These are phyloP conservation scores for Hyperoplus lanceolatus DNA, from an alignment of 2,797 vertebrate genomes.

Conservation along the genomic window DNA sequence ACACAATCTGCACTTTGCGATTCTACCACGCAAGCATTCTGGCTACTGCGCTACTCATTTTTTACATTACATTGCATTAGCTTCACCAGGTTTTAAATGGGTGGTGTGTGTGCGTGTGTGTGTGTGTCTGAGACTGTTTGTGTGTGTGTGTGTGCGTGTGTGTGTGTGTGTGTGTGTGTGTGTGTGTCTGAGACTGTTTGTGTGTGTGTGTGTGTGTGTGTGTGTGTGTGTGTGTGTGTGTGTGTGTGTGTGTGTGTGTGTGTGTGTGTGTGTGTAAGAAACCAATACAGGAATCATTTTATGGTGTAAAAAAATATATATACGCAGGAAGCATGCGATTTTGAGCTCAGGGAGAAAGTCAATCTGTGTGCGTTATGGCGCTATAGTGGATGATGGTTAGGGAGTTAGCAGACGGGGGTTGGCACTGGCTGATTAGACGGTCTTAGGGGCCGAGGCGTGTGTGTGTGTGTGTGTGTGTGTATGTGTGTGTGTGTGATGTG, in stretches of 20 bases:
- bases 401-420: constrained; percentile 76
- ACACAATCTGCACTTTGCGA: constrained; percentile 70
- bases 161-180: too few species aligned
- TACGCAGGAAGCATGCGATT: constrained; percentile 75
- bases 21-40: constrained; percentile 54
- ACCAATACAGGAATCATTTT: constrained; percentile 86
- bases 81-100: constrained; percentile 78
- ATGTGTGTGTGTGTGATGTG: constrained; percentile 63
- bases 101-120: neutral
- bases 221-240: too few species aligned
- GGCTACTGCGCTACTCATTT: constrained; percentile 71
- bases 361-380: constrained; percentile 73
- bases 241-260: too few species aligned
- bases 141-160: too few species aligned
- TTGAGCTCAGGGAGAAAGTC: constrained; percentile 83
- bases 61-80: constrained; percentile 82
- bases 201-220: too few species aligned
- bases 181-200: too few species aligned
- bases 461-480: too few species aligned
- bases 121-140: too few species aligned
- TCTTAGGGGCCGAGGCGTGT: constrained; percentile 68
- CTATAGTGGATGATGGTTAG: constrained; percentile 75
- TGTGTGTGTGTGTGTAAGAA: constrained; percentile 30
- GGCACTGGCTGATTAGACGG: constrained; percentile 81
- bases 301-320: constrained; percentile 69